Conservation (phyloP, 2,797 vertebrate genomes). For the Euthynnus affinis region DNA sequence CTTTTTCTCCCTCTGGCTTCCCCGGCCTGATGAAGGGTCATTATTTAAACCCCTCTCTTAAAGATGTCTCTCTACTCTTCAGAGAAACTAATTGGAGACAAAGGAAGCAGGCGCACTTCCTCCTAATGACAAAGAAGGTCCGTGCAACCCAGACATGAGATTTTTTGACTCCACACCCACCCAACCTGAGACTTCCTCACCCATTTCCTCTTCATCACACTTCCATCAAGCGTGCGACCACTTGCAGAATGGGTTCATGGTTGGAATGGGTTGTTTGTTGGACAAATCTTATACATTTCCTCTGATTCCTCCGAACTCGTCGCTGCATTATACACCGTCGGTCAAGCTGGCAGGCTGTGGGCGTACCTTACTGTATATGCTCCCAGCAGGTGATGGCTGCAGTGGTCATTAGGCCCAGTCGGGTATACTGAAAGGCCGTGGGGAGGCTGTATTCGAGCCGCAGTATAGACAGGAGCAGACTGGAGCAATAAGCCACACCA, state of each 20-base stretch:
- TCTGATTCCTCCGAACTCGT: slow-evolving; percentile 16
- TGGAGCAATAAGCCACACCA: slow-evolving; percentile 65
- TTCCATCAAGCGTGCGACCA: slow-evolving; percentile 39
- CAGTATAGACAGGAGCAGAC: slow-evolving; percentile 54
- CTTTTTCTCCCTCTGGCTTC: slow-evolving; percentile 68
- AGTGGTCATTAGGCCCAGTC: slow-evolving; percentile 68
- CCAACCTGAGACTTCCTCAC: slow-evolving; percentile 54
- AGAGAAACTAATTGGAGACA: slow-evolving; percentile 89
- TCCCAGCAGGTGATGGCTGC: slow-evolving; percentile 70
- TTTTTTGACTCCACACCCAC: slow-evolving; percentile 72
- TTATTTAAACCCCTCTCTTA: slow-evolving; percentile 86
- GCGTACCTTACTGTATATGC: slow-evolving; percentile 32
- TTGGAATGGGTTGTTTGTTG: slow-evolving; percentile 8
- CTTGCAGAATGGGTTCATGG: slow-evolving; percentile 9
- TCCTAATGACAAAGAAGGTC: slow-evolving; percentile 86
- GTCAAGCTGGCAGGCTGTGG: slow-evolving; percentile 37
- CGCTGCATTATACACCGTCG: slow-evolving; percentile 4
- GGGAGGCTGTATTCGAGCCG: slow-evolving; percentile 48
- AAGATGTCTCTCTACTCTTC: slow-evolving; percentile 81
- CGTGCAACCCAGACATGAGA: slow-evolving; percentile 75
- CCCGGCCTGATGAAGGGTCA: slow-evolving; percentile 83
- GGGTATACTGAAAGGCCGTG: slow-evolving; percentile 46
- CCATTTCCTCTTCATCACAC: slow-evolving; percentile 58
- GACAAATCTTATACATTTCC: slow-evolving; percentile 6
- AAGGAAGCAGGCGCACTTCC: slow-evolving; percentile 79